Evolutionary conservation across 2,113 vertebrate species (phyloP).

Genomic region (Apaloderma vittatum): DNA sequence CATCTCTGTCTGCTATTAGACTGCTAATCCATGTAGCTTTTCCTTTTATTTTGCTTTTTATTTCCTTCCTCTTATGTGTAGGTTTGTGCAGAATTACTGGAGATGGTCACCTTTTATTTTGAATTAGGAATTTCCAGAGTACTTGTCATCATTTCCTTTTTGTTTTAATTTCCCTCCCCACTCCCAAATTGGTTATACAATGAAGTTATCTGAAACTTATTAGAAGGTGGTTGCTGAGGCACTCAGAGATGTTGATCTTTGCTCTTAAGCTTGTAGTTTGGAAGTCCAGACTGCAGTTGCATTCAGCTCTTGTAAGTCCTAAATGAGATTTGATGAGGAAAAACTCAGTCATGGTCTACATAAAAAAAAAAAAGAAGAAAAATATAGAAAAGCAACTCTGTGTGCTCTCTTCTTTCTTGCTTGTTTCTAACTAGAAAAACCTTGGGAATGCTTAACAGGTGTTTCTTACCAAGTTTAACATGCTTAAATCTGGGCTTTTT

Average conservation of each 20-base stretch:
- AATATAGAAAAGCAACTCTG: neutral
- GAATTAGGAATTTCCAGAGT: neutral
- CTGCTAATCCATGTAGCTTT: neutral
- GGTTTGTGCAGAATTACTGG: neutral
- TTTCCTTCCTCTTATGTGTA: neutral
- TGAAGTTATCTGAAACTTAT: neutral
- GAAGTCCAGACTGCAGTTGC: neutral
- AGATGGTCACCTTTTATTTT: neutral
- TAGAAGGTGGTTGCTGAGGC: neutral
- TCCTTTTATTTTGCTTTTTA: neutral
- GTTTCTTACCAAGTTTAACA: neutral
- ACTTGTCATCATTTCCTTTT: neutral
- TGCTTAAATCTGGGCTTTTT: accelerated
- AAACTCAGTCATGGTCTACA: neutral
- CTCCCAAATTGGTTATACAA: neutral
- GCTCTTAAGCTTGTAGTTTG: neutral
- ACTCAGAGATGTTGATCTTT: neutral
- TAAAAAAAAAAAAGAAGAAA: neutral
- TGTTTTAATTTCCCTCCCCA: neutral
- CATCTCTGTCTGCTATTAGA: neutral
- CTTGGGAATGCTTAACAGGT: neutral
- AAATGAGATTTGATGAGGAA: neutral
- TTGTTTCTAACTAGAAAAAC: neutral
- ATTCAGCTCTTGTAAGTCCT: neutral
- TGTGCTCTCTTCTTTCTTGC: neutral